Base-by-base conservation (phyloP, 2,797 vertebrate genomes). In the Xerus rutilus region DNA sequence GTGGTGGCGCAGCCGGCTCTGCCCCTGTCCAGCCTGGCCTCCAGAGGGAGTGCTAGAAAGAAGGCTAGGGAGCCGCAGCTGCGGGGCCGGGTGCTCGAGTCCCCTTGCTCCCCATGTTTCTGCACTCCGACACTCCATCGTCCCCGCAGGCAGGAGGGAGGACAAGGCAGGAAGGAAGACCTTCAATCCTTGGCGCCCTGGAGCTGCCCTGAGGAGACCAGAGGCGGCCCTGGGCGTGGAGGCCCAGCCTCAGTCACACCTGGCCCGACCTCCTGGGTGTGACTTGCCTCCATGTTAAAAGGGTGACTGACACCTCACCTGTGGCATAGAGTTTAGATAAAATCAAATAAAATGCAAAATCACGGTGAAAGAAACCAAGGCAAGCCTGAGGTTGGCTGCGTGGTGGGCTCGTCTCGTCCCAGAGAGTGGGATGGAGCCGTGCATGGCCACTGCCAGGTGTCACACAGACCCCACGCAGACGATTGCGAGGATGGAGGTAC, bases 11-110 rank as follows among this genome's bases (percentile, higher is more conserved):
- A 73, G 32, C 3, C 70, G 0, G 8, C 7, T 77, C n/a, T 76
- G 32, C 57, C 64, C 69, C 54, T 72, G 77, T 39, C n/a, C n/a
- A 49, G 47, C 81, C 25, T 89, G 17, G 54, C 76, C 62, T 86
- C 47, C 35, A 45, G 47, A 86, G 47, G 1, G 47, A 21, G 0
- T 23, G 47, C 47, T 17, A 23, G 3, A 11, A 73, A 72, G 28
- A 25, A 57, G n/a, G 10, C 39, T 45, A 62, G 49, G 49, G 11
- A 49, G 49, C 49, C 49, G 11, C 49, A 49, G 49, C 49, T 12
- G 49, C 11, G 12, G 47, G 89, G 72, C 12, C 74, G 65, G n/a
- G 12, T n/a, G 43, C 3, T 28, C 49, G 49, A 45, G 10, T 7
- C 4, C 52, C 25, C 3, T 1, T 39, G 57, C 45, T 43, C 39